phyloP scores from a whole-genome alignment of 2,888 invertebrate species.

The Perizoma flavofasciatum region DNA sequence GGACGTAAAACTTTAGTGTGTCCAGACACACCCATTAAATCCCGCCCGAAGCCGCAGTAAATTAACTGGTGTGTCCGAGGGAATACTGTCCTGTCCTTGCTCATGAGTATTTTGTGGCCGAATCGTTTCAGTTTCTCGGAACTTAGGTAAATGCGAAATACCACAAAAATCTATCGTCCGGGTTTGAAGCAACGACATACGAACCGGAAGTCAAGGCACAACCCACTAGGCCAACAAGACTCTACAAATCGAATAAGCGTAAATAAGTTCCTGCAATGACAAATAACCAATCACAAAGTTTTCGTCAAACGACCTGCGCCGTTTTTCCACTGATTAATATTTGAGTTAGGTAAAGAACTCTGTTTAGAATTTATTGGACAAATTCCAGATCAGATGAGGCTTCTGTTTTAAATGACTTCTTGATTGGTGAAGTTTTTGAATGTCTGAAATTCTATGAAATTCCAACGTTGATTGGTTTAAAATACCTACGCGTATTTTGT shows the following conservation, averaged over 20 bases:
- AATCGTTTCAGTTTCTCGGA: slow-evolving; percentile 5
- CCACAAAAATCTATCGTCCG: neutral
- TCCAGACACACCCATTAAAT: neutral
- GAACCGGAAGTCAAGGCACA: too few relatives aligned
- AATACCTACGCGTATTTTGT: too few relatives aligned
- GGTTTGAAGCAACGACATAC: too few relatives aligned
- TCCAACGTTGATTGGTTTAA: too few relatives aligned
- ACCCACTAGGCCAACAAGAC: slow-evolving; percentile 1
- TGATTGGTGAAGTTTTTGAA: too few relatives aligned
- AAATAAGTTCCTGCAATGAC: slow-evolving; percentile 28
- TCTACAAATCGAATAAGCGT: slow-evolving; percentile 33
- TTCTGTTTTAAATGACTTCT: neutral
- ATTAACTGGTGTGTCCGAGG: slow-evolving; percentile 9
- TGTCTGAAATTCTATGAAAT: too few relatives aligned
- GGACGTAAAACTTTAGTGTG: slow-evolving; percentile 10
- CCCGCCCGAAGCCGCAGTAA: neutral
- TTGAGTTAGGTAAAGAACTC: slow-evolving; percentile 15
- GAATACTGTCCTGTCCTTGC: neutral
- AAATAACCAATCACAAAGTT: slow-evolving; percentile 29
- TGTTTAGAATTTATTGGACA: slow-evolving; percentile 14
- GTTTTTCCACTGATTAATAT: slow-evolving; percentile 28
- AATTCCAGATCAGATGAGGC: neutral
- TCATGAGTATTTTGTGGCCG: neutral
- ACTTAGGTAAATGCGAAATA: neutral
- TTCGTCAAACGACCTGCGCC: slow-evolving; percentile 14